Evolutionary conservation across 2,797 vertebrate genomes (phyloP).

Genomic region (Tokudaia tokunoshimensis): DNA sequence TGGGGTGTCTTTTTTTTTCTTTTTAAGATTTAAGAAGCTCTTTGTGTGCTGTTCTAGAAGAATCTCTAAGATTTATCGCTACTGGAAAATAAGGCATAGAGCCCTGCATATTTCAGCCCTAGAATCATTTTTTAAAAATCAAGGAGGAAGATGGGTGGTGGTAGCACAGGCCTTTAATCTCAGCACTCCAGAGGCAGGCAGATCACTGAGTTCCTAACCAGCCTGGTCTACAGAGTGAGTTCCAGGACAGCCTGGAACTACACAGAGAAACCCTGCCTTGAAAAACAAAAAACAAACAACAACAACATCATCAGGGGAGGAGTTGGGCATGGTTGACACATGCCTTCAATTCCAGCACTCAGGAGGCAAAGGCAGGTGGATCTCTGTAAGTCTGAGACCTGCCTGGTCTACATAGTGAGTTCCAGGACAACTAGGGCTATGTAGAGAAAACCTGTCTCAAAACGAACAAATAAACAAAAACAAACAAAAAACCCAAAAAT

Average conservation of each 20-base stretch:
- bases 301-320: neutral
- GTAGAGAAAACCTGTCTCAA: neutral
- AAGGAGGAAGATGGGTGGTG: neutral
- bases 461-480: neutral
- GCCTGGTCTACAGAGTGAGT: neutral
- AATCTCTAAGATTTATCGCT: neutral
- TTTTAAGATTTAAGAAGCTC: neutral
- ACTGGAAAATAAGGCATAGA: slow-evolving; percentile 16
- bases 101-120: neutral
- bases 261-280: neutral
- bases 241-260: neutral
- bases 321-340: neutral
- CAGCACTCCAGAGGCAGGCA: neutral
- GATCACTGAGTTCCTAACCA: neutral
- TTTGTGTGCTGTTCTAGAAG: slow-evolving; percentile 1
- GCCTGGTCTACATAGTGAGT: neutral
- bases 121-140: neutral
- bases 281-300: neutral
- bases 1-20: neutral
- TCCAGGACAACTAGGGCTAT: neutral
- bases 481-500: neutral
- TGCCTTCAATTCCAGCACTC: neutral
- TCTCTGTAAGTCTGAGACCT: neutral
- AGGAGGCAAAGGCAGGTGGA: neutral
- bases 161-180: neutral